Conservation (phyloP, 2,113 vertebrate species). For the Melanostigma gelatinosum region DNA sequence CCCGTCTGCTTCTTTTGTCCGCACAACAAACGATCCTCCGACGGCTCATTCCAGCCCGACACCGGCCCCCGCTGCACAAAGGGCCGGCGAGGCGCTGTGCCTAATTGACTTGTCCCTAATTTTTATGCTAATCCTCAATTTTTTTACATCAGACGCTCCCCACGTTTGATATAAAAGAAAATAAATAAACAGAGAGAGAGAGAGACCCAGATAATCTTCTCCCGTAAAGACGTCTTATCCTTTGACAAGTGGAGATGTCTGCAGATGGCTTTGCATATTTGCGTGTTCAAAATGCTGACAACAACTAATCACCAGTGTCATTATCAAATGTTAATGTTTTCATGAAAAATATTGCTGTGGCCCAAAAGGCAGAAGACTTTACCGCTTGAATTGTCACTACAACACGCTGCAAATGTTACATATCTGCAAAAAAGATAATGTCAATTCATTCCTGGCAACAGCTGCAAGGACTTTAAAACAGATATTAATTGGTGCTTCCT, state of each 20-base stretch:
- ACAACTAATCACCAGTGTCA: conserved; percentile 47
- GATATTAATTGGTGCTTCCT: neutral
- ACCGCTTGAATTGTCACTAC: neutral
- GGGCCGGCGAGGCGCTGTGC: conserved; percentile 47
- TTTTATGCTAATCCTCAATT: conserved; percentile 77
- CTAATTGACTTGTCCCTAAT: conserved; percentile 74
- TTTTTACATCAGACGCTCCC: conserved; percentile 71
- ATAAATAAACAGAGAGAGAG: conserved; percentile 65
- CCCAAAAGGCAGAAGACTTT: neutral
- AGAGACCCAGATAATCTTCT: conserved; percentile 70
- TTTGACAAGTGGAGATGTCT: conserved; percentile 69
- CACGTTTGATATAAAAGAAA: conserved; percentile 74
- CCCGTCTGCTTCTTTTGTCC: conserved; percentile 41
- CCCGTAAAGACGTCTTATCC: conserved; percentile 74
- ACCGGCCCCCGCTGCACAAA: conserved; percentile 60
- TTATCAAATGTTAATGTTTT: conserved; percentile 34
- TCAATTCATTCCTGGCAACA: neutral
- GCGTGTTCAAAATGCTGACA: conserved; percentile 48
- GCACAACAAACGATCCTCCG: conserved; percentile 37
- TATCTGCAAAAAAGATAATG: neutral
- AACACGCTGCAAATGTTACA: neutral
- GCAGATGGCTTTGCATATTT: conserved; percentile 59
- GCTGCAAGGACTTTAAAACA: neutral
- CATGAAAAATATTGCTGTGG: conserved; percentile 1
- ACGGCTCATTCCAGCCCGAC: conserved; percentile 32